These are phyloP conservation scores for Eristalinus aeneus DNA, from an alignment of 2,888 invertebrate species.

Conservation along the genomic window DNA sequence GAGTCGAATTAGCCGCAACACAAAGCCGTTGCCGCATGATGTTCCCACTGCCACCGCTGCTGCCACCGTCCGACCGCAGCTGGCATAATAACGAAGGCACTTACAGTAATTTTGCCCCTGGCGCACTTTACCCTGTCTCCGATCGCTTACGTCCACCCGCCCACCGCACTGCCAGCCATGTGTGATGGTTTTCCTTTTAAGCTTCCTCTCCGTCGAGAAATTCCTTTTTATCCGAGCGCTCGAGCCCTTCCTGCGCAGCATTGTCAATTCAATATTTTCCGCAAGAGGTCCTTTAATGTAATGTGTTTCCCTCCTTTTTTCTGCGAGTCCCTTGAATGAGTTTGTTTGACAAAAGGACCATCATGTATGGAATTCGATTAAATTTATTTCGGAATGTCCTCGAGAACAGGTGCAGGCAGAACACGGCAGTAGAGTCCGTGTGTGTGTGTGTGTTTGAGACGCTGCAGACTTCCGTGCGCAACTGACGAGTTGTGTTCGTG, in stretches of 20 bases:
- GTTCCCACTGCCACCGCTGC: neutral
- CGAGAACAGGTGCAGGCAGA: slow-evolving; percentile 41
- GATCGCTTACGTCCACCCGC: neutral
- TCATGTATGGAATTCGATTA: slow-evolving; percentile 70
- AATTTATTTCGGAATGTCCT: slow-evolving; percentile 69
- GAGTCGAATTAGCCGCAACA: slow-evolving; percentile 55
- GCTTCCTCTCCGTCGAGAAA: neutral
- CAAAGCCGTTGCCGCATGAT: slow-evolving; percentile 3
- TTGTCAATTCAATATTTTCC: slow-evolving; percentile 69
- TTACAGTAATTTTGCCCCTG: slow-evolving; percentile 57
- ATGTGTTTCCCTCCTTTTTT: slow-evolving; percentile 16
- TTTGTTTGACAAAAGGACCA: slow-evolving; percentile 66
- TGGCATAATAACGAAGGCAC: slow-evolving; percentile 42
- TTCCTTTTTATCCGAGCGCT: slow-evolving; percentile 19
- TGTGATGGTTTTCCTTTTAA: slow-evolving; percentile 15
- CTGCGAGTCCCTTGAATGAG: slow-evolving; percentile 30
- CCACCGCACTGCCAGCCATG: neutral
- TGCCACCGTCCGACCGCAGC: slow-evolving; percentile 1
- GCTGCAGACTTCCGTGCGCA: too few species aligned
- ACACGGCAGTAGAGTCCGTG: neutral
- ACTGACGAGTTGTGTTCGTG: neutral
- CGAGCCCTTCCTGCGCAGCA: slow-evolving; percentile 29
- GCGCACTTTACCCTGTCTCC: slow-evolving; percentile 35
- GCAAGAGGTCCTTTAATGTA: slow-evolving; percentile 61
- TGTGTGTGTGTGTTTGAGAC: neutral